A percentile compares a stretch with the other conserved stretches of the same genome.
Conservation (phyloP, 2,797 vertebrate species). For the Anabas testudineus region DNA sequence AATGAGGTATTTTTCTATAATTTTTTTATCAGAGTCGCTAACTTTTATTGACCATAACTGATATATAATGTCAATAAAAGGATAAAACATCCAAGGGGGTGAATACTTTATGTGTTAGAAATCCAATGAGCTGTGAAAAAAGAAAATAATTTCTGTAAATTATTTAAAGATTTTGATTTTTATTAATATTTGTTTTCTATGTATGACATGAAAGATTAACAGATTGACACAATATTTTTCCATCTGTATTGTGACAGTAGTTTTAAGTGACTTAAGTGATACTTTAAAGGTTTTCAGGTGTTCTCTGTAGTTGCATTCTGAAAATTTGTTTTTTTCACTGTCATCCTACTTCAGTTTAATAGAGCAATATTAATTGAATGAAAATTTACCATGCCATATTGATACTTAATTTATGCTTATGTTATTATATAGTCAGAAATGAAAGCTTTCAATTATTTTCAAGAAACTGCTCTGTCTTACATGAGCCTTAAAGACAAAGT, state of each 20-base stretch:
- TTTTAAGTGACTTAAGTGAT: slow-evolving; percentile 2
- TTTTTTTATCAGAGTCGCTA: no score
- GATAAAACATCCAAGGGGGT: no score
- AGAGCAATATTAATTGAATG: not conserved
- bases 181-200: slow-evolving; percentile 18
- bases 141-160: not conserved
- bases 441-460: not conserved
- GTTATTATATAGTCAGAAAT: not conserved
- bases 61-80: no score
- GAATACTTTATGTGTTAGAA: no score
- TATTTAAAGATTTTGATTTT: not conserved
- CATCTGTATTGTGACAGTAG: not conserved
- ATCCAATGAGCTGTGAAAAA: not conserved
- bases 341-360: not conserved
- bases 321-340: not conserved
- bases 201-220: slow-evolving; percentile 8
- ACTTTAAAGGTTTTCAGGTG: slow-evolving; percentile 6
- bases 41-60: no score
- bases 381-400: not conserved
- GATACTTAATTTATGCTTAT: not conserved
- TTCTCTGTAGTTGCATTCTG: slow-evolving; percentile 3
- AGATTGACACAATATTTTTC: slow-evolving; percentile 5
- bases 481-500: not conserved
- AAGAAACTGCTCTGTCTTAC: not conserved
- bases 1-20: no score